Evolutionary conservation across 2,888 invertebrate species (phyloP).

Genomic region (Cotesia congregata): DNA sequence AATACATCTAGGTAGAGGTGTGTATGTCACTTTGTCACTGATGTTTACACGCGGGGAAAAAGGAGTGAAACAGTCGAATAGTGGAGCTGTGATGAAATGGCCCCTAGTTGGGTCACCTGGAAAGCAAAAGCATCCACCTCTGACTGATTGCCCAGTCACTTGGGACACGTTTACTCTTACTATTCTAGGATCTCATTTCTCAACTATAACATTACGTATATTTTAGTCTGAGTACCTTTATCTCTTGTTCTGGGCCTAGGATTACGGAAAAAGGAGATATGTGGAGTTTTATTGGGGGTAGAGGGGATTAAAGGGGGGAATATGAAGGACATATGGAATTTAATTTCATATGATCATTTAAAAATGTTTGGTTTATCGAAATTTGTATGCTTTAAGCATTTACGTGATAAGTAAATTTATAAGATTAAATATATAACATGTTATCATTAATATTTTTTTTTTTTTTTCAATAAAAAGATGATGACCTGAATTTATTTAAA

Average conservation of each 20-base stretch:
- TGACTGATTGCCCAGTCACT: constrained; percentile 69
- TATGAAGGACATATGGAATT: too few relatives aligned
- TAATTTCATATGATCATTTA: too few relatives aligned
- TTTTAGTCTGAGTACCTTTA: not conserved
- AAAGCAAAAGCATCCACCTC: constrained; percentile 57
- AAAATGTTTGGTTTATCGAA: too few relatives aligned
- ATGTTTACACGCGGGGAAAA: not conserved
- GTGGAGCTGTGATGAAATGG: constrained; percentile 63
- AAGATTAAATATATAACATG: too few relatives aligned
- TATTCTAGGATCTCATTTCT: constrained; percentile 31
- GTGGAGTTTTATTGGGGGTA: too few relatives aligned
- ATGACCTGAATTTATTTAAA: too few relatives aligned
- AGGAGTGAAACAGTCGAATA: constrained; percentile 9
- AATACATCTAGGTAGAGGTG: not conserved
- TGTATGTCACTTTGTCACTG: constrained; percentile 14
- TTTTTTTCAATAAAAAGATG: too few relatives aligned
- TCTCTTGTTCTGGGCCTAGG: not conserved
- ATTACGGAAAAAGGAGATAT: not conserved
- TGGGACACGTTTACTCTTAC: constrained; percentile 45
- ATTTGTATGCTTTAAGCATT: too few relatives aligned
- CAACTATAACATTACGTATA: constrained; percentile 19
- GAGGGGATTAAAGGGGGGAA: too few relatives aligned
- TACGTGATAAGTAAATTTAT: too few relatives aligned
- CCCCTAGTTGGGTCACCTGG: constrained; percentile 63
- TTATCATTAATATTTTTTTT: too few relatives aligned